phyloP scores from a whole-genome alignment of 2,888 invertebrate genomes.

The Drosophila lutescens region DNA sequence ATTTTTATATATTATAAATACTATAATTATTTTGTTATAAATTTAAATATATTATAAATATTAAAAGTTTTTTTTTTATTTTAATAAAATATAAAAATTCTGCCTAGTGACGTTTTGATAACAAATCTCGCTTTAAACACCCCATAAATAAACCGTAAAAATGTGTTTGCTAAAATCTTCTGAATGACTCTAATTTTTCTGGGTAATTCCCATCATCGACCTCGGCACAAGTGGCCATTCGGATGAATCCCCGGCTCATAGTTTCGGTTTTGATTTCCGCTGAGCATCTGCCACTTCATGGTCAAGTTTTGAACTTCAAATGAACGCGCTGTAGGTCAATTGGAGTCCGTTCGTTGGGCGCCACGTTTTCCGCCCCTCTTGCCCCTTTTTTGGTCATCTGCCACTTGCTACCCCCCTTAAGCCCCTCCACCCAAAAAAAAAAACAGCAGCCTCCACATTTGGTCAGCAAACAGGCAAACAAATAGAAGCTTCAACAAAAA shows the following conservation, averaged over 20 bases:
- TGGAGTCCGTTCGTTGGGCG: slow-evolving; percentile 2
- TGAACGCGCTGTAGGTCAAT: slow-evolving; percentile 66
- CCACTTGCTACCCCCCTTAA: too few relatives aligned
- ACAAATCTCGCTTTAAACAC: neutral
- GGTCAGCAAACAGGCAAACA: slow-evolving; percentile 44
- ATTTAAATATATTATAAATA: too few relatives aligned
- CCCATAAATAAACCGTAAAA: neutral
- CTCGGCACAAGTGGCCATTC: slow-evolving; percentile 6
- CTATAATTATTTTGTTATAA: too few relatives aligned
- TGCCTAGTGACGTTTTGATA: too few relatives aligned
- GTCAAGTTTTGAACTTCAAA: slow-evolving; percentile 45
- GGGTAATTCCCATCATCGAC: slow-evolving; percentile 16
- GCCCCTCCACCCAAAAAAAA: slow-evolving; percentile 3
- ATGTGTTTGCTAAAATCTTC: neutral
- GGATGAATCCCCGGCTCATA: slow-evolving; percentile 1
- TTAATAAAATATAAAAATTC: too few relatives aligned
- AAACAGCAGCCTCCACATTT: slow-evolving; percentile 38
- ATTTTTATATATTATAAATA: too few relatives aligned
- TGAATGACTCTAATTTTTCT: slow-evolving; percentile 9
- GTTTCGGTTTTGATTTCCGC: slow-evolving; percentile 19
- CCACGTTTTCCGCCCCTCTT: slow-evolving; percentile 6
- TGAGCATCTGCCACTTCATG: slow-evolving; percentile 39
- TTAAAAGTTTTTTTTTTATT: too few relatives aligned
- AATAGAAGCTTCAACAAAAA: slow-evolving; percentile 27
- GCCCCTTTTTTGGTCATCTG: neutral